phyloP scores from a whole-genome alignment of 2,888 invertebrate species.

The Pharmacophagus antenor region DNA sequence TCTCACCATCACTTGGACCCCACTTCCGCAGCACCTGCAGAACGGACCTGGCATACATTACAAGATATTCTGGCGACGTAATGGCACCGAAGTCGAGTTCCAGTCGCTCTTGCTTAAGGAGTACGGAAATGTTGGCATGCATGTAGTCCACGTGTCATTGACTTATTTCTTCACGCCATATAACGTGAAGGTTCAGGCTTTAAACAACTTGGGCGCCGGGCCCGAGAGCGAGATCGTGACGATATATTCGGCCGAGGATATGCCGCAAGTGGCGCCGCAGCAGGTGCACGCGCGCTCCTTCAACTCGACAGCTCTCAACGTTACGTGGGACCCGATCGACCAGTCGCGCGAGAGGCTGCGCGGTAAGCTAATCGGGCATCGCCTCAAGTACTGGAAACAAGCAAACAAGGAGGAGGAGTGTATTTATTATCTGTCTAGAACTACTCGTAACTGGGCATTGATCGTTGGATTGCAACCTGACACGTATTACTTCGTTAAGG shows the following conservation, averaged over 20 bases:
- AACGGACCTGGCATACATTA: constrained; percentile 95
- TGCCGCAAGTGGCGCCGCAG: constrained; percentile 95
- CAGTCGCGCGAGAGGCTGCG: constrained; percentile 90
- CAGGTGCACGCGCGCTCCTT: constrained; percentile 88
- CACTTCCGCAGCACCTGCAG: constrained; percentile 88
- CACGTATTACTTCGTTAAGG: constrained; percentile 95
- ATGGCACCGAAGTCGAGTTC: constrained; percentile 87
- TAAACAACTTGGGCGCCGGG: constrained; percentile 90
- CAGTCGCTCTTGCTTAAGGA: constrained; percentile 86
- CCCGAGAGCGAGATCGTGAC: constrained; percentile 88
- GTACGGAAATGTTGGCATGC: constrained; percentile 88
- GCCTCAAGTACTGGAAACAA: constrained; percentile 95
- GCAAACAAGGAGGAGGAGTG: constrained; percentile 87
- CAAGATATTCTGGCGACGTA: constrained; percentile 92
- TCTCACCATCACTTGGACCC: constrained; percentile 94
- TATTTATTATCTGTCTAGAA: constrained; percentile 92
- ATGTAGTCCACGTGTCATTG: constrained; percentile 87
- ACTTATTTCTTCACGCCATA: constrained; percentile 91
- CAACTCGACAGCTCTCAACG: constrained; percentile 96
- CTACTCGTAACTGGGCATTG: constrained; percentile 90
- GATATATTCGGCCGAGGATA: constrained; percentile 93
- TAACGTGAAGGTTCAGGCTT: constrained; percentile 91
- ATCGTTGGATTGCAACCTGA: constrained; percentile 96
- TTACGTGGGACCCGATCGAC: constrained; percentile 94
- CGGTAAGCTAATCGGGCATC: constrained; percentile 95